A percentile compares a stretch with the other conserved stretches of the same genome.
phyloP scores from a whole-genome alignment of 2,797 vertebrate species.

The Pipistrellus kuhlii region DNA sequence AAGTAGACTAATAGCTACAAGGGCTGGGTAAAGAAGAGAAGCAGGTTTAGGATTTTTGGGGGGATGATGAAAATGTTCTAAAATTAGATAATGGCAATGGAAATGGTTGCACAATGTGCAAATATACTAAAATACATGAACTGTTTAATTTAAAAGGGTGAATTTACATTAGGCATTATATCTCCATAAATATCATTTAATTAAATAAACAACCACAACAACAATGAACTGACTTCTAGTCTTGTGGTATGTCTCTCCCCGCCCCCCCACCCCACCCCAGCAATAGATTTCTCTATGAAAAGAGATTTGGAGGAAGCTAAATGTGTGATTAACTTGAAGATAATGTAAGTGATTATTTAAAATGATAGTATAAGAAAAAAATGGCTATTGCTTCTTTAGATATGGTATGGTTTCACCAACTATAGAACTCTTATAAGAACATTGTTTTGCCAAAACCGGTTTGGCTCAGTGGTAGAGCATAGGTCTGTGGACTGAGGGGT shows the following conservation, averaged over 20 bases:
- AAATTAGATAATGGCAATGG: neutral
- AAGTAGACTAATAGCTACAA: neutral
- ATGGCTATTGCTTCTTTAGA: neutral
- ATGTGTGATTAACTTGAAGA: neutral
- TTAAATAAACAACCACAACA: neutral
- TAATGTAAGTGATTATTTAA: neutral
- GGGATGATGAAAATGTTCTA: neutral
- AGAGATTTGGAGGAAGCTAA: neutral
- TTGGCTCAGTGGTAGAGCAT: too few species aligned
- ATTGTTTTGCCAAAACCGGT: neutral
- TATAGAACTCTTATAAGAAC: neutral
- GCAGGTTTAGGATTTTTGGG: neutral
- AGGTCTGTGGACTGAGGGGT: too few species aligned
- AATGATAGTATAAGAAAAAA: neutral
- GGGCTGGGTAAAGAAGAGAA: neutral
- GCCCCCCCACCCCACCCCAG: neutral
- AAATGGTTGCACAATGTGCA: neutral
- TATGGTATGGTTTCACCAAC: neutral
- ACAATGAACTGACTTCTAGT: neutral
- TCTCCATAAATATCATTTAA: neutral
- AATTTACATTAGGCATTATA: too few species aligned
- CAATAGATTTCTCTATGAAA: neutral
- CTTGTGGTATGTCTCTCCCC: rapidly evolving
- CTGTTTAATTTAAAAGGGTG: neutral
- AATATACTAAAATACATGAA: neutral